A percentile compares a stretch with the other conserved stretches of the same genome.
These are phyloP conservation scores for Paramisgurnus dabryanus DNA, from an alignment of 2,113 vertebrate genomes.

Conservation along the genomic window DNA sequence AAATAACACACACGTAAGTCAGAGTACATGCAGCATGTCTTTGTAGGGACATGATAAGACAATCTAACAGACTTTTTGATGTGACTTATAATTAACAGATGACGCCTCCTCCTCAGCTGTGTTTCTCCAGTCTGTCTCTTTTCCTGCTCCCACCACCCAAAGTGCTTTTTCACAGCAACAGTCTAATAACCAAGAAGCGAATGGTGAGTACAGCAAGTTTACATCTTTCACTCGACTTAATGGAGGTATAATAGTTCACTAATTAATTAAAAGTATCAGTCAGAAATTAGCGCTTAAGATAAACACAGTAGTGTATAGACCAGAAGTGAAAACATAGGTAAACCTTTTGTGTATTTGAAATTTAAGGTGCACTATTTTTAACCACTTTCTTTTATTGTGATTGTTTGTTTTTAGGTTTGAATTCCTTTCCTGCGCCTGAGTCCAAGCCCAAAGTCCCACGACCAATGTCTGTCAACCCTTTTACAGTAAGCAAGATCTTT, in stretches of 20 bases:
- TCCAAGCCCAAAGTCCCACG: conserved; percentile 71
- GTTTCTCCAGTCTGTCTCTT: conserved; percentile 69
- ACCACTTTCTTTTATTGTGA: neutral
- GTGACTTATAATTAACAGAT: conserved; percentile 57
- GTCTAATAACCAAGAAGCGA: conserved; percentile 69
- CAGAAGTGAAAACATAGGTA: neutral
- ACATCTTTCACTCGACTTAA: conserved; percentile 11
- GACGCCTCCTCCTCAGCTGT: conserved; percentile 67
- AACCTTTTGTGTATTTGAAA: neutral
- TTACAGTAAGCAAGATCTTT: conserved; percentile 72
- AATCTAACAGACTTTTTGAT: conserved; percentile 13
- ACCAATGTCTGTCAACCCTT: conserved; percentile 79
- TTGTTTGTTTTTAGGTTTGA: conserved; percentile 65
- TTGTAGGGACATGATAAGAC: neutral
- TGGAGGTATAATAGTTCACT: neutral
- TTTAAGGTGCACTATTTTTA: neutral
- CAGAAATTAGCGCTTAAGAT: neutral
- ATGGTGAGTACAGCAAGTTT: conserved; percentile 61
- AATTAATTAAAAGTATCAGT: conserved; percentile 3
- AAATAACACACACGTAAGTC: neutral
- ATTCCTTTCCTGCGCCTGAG: conserved; percentile 69
- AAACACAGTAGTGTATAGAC: too few species aligned
- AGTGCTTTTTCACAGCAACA: conserved; percentile 71
- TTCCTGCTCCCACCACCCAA: conserved; percentile 64
- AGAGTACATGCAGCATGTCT: neutral